Evolutionary conservation across 2,888 invertebrate species (phyloP).

Genomic region (Trichogramma evanescens): DNA sequence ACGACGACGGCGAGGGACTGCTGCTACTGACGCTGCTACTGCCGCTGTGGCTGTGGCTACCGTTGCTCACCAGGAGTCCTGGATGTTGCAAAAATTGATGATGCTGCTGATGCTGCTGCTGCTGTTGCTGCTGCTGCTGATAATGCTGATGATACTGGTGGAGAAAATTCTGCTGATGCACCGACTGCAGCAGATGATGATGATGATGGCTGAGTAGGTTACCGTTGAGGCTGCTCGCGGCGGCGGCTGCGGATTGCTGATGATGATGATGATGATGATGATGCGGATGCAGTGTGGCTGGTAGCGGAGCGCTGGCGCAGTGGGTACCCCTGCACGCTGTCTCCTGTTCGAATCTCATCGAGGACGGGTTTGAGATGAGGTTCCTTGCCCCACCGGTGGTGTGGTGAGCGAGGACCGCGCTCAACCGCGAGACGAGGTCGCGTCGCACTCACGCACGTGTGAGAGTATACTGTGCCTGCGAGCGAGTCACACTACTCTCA

Average conservation of each 20-base stretch:
- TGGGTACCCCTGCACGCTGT: conserved; percentile 55
- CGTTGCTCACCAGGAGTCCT: conserved; percentile 21
- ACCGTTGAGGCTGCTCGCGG: conserved; percentile 13
- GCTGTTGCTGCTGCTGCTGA: conserved; percentile 16
- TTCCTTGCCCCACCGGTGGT: not conserved
- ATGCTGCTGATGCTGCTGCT: conserved; percentile 22
- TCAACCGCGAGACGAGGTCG: too few relatives aligned
- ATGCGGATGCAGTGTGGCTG: conserved; percentile 47
- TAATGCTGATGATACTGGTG: conserved; percentile 61
- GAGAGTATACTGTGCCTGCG: too few relatives aligned
- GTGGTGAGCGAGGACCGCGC: too few relatives aligned
- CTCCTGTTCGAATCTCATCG: conserved; percentile 68
- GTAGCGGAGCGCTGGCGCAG: conserved; percentile 54
- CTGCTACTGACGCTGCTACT: not conserved
- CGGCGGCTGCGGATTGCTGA: conserved; percentile 15
- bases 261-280: conserved; percentile 65
- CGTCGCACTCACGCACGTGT: too few relatives aligned
- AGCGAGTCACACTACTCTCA: too few relatives aligned
- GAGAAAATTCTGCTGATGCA: conserved; percentile 53
- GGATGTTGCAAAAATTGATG: conserved; percentile 20
- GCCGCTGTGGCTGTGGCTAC: conserved; percentile 24
- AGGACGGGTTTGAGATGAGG: conserved; percentile 45
- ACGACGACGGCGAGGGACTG: too few relatives aligned
- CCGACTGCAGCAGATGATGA: conserved; percentile 46
- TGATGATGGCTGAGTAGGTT: too few relatives aligned